Percentiles rank a stretch among this genome's conserved stretches.
Evolutionary conservation across 2,797 vertebrate genomes (phyloP).

Genomic region (Gymnothorax reevesii): DNA sequence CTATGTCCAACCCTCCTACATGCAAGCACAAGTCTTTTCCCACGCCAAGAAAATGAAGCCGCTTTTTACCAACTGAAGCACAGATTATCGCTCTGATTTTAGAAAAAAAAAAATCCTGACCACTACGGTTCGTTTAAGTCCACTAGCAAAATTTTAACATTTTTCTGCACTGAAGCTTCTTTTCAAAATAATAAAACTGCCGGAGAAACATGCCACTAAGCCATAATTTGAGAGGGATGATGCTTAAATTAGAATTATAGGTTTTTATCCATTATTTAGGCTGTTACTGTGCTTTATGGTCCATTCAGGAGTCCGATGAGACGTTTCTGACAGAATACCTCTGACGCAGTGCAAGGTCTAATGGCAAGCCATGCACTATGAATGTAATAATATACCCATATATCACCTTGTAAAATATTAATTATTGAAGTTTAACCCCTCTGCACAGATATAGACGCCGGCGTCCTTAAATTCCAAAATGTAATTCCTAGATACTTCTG

Average conservation of each 20-base stretch:
- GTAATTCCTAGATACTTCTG: too few species aligned
- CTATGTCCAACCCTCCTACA: constrained; percentile 8
- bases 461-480: too few species aligned
- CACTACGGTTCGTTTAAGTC: neutral
- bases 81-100: neutral
- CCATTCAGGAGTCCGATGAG: neutral
- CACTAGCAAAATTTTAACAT: neutral
- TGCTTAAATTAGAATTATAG: neutral
- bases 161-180: neutral
- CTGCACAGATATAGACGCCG: too few species aligned
- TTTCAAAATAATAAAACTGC: neutral
- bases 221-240: neutral
- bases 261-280: neutral
- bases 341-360: neutral
- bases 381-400: neutral
- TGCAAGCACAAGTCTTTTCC: neutral
- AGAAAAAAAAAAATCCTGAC: neutral
- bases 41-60: neutral
- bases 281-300: neutral
- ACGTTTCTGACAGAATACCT: neutral
- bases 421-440: neutral
- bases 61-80: neutral
- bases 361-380: neutral
- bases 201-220: neutral
- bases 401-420: neutral